phyloP scores from a whole-genome alignment of 2,113 vertebrate genomes.

The Steatornis caripensis region DNA sequence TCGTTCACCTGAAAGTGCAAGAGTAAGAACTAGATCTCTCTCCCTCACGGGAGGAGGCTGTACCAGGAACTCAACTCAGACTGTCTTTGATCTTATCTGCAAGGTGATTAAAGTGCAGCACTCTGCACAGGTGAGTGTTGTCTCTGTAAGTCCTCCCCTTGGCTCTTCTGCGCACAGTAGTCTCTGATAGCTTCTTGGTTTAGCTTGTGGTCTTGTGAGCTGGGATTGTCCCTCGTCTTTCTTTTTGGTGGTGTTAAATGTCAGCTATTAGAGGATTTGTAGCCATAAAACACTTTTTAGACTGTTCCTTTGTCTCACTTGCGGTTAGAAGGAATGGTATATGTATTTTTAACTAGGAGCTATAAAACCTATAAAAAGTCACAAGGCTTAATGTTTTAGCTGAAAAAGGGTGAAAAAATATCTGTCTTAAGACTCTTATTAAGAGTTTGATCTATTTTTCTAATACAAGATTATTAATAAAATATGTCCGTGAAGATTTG shows the following conservation, averaged over 20 bases:
- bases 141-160: not conserved
- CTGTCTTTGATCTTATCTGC: not conserved
- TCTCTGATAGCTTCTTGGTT: not conserved
- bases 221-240: not conserved
- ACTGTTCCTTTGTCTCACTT: not conserved
- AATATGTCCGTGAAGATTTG: not conserved
- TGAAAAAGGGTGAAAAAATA: not conserved
- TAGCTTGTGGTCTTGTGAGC: not conserved
- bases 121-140: not conserved
- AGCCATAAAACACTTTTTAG: not conserved
- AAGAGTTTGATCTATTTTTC: not conserved
- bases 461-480: not conserved
- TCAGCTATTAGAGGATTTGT: slow-evolving; percentile 1
- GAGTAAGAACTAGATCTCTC: not conserved
- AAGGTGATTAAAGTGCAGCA: not conserved
- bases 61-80: not conserved
- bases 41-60: not conserved
- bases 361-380: slow-evolving; percentile 5
- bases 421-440: not conserved
- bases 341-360: slow-evolving; percentile 7
- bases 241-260: not conserved
- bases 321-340: not conserved
- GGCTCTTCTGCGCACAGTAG: not conserved
- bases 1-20: not conserved
- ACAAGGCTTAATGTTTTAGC: not conserved